Conservation (phyloP, 2,113 vertebrate species). For the Corythoichthys intestinalis region DNA sequence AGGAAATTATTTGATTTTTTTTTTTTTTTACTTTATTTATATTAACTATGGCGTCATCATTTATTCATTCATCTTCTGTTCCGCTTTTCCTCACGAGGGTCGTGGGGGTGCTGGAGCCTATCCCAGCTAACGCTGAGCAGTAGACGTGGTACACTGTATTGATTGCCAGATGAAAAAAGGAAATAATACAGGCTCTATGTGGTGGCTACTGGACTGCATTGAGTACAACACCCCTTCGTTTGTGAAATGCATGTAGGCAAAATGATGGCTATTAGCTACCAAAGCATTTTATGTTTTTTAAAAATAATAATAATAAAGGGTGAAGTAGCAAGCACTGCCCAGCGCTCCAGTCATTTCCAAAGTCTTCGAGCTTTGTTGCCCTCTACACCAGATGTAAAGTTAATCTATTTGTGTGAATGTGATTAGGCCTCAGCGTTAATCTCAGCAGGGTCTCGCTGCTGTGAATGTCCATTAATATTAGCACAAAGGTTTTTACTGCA, state of each 20-base stretch:
- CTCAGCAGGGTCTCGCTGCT: slow-evolving; percentile 29
- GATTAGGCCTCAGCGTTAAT: slow-evolving; percentile 50
- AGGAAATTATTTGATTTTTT: not conserved
- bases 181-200: too few species aligned
- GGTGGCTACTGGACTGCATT: too few species aligned
- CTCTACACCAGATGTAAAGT: slow-evolving; percentile 9
- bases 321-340: not conserved
- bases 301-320: not conserved
- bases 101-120: too few species aligned
- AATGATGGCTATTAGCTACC: not conserved
- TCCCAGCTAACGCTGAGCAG: too few species aligned
- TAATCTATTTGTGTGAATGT: slow-evolving; percentile 46
- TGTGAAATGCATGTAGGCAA: not conserved
- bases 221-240: too few species aligned
- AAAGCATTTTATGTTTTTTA: slow-evolving; percentile 5
- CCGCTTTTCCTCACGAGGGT: too few species aligned
- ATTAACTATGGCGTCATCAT: not conserved
- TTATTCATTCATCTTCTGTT: too few species aligned
- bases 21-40: not conserved
- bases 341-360: slow-evolving; percentile 1
- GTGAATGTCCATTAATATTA: slow-evolving; percentile 41
- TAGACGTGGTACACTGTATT: too few species aligned
- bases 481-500: slow-evolving; percentile 29
- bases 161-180: too few species aligned
- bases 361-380: slow-evolving; percentile 30